Conservation (phyloP, 2,113 vertebrate genomes). For the Eidolon helvum region DNA sequence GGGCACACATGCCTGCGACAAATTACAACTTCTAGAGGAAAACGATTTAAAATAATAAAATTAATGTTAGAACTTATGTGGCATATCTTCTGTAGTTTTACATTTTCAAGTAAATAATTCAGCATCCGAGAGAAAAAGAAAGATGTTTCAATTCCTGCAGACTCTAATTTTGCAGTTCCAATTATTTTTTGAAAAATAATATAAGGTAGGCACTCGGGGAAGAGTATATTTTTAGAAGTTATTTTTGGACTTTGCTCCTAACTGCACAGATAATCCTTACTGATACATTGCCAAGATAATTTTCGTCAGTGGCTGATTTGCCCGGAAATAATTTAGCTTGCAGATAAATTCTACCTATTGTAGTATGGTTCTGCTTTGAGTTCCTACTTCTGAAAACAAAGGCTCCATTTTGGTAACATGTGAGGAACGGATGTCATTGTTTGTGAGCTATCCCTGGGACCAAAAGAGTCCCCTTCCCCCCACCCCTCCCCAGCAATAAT, state of each 20-base stretch:
- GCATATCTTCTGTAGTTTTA: no score
- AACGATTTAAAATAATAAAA: not conserved
- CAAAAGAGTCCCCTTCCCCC: not conserved
- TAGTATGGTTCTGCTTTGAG: not conserved
- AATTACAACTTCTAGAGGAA: not conserved
- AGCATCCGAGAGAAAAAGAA: no score
- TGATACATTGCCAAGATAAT: not conserved
- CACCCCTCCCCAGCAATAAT: not conserved
- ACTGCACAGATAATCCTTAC: not conserved
- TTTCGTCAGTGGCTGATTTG: not conserved
- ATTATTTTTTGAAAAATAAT: no score
- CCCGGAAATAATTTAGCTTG: slow-evolving; percentile 14
- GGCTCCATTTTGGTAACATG: not conserved
- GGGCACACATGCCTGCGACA: not conserved
- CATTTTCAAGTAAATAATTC: no score
- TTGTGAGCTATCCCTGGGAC: slow-evolving; percentile 42
- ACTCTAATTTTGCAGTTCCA: no score
- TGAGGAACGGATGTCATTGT: slow-evolving; percentile 55
- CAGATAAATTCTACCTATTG: not conserved
- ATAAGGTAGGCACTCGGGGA: no score
- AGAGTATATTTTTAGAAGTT: no score
- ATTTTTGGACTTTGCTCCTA: no score
- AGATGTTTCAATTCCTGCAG: no score
- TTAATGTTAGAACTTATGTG: not conserved
- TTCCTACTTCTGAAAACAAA: slow-evolving; percentile 67